Evolutionary conservation across 1,140 invertebrate species (phyloP), one percentile per base, ranked within the genome.

Genomic region (Helicorthomorpha holstii): DNA sequence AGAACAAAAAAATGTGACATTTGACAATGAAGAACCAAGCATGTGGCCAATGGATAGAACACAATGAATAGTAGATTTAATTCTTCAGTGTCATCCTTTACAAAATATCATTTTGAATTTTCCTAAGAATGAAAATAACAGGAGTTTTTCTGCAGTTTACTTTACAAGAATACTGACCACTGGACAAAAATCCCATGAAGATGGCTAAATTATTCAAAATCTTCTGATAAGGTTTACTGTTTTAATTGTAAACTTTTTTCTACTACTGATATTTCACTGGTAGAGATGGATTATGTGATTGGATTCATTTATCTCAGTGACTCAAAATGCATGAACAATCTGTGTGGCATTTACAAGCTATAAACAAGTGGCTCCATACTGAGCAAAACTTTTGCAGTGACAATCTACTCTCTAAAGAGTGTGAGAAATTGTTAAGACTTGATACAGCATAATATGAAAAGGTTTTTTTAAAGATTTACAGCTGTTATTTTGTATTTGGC

Each of bases 381-480:
- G 47, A 24, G 3, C 10, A 48, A 10, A 48, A 23, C 26, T n/a
- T 10, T n/a, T n/a, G n/a, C n/a, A n/a, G n/a, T n/a, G n/a, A n/a
- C n/a, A n/a, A n/a, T n/a, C n/a, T n/a, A n/a, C n/a, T n/a, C n/a
- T n/a, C n/a, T n/a, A n/a, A n/a, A n/a, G n/a, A n/a, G n/a, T n/a
- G n/a, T n/a, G n/a, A n/a, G n/a, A 48, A 48, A 16, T 27, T 48
- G 16, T 7, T 48, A 10, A 22, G 25, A 3, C 3, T 4, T n/a
- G 47, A 48, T 23, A 24, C 3, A 10, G 26, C 10, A 3, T 24
- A 27, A 3, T 48, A 24, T 10, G 3, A 27, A 3, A n/a, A n/a
- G n/a, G n/a, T 48, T 26, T n/a, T n/a, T 48, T 27, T n/a, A 51
- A 12, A 19, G 50, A 26, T 38, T 51, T 19, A 51, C 45, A 16